phyloP scores from a whole-genome alignment of 2,888 invertebrate genomes.

The Alentia gelatinosa region DNA sequence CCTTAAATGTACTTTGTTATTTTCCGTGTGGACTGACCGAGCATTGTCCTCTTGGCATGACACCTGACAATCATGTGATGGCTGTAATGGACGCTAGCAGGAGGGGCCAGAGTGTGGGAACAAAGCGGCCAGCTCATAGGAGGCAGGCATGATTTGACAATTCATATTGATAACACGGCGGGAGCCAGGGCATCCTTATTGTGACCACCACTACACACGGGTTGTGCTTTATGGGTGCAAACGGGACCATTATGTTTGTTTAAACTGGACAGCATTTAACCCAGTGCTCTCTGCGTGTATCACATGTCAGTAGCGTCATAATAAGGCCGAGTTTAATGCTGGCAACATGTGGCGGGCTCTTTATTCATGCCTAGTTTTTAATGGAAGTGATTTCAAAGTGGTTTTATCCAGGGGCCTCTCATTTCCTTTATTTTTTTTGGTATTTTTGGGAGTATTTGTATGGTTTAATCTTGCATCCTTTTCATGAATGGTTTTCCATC shows the following conservation, averaged over 20 bases:
- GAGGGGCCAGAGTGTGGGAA: background rate
- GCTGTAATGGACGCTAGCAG: background rate
- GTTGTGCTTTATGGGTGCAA: background rate
- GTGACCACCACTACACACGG: background rate
- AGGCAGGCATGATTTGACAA: background rate
- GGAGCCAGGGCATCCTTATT: background rate
- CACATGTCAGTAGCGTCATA: background rate
- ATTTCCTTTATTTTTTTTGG: no score
- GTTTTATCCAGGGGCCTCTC: background rate
- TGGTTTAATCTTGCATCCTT: no score
- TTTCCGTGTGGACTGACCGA: background rate
- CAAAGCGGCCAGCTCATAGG: background rate
- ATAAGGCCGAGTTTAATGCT: background rate
- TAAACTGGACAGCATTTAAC: background rate
- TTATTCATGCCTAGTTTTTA: background rate
- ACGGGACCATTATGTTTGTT: background rate
- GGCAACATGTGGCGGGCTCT: background rate
- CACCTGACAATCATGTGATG: background rate
- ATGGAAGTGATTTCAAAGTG: background rate
- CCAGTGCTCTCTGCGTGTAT: background rate
- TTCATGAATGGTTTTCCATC: no score
- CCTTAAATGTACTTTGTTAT: background rate
- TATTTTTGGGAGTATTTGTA: no score
- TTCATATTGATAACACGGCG: background rate
- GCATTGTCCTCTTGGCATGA: background rate